Conservation (phyloP, 2,888 invertebrate species). For the Athalia circularis region DNA sequence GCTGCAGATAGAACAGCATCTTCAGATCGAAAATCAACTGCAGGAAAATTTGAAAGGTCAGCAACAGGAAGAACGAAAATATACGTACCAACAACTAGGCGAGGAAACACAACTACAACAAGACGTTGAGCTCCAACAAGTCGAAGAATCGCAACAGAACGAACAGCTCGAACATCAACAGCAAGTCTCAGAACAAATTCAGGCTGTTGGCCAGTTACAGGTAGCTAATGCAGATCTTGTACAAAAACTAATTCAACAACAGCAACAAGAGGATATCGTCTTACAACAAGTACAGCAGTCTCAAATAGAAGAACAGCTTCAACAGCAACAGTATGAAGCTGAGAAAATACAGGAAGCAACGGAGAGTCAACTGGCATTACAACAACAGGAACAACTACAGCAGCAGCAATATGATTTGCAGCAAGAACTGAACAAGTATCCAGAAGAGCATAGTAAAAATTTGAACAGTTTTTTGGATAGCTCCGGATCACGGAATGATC, state of each 20-base stretch:
- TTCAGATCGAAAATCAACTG: constrained; percentile 1
- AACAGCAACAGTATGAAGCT: constrained; percentile 62
- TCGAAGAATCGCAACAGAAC: constrained; percentile 31
- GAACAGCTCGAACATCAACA: constrained; percentile 3
- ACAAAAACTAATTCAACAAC: background rate
- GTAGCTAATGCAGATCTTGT: no score
- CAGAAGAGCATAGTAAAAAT: constrained; percentile 21
- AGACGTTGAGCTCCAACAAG: constrained; percentile 39
- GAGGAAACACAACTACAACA: constrained; percentile 6
- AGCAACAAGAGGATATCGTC: background rate
- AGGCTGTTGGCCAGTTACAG: background rate
- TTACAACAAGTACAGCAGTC: constrained; percentile 20
- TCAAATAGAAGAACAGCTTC: background rate
- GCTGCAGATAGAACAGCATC: constrained; percentile 23
- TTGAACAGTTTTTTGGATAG: constrained; percentile 3
- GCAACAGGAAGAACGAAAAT: constrained; percentile 1
- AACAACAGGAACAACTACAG: constrained; percentile 23
- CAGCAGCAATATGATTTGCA: constrained; percentile 13
- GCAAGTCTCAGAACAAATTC: background rate
- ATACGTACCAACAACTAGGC: constrained; percentile 31
- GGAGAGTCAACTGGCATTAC: constrained; percentile 2
- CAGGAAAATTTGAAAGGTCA: background rate
- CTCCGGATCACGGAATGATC: constrained; percentile 11
- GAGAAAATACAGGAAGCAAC: constrained; percentile 58
- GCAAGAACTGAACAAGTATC: constrained; percentile 14